Evolutionary conservation across 2,888 invertebrate genomes (phyloP).

Genomic region (Lepeophtheirus nordmannii): DNA sequence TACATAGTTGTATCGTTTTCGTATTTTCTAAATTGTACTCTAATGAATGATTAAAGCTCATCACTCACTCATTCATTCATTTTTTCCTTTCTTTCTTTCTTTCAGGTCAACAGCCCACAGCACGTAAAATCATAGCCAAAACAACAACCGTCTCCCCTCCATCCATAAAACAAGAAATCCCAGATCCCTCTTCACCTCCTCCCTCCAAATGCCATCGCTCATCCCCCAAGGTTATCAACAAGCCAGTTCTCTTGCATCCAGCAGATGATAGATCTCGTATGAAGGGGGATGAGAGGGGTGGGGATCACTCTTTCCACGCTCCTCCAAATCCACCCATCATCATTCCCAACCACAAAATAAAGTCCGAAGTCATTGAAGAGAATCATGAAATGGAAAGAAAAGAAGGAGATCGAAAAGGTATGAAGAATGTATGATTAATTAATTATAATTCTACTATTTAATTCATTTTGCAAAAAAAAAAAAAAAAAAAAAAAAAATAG

Average conservation of each 20-base stretch:
- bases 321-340: not conserved
- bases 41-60: too few species aligned
- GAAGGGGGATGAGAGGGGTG: not conserved
- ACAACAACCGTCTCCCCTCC: not conserved
- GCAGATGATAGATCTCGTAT: not conserved
- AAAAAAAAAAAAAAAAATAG: too few species aligned
- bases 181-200: not conserved
- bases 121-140: constrained; percentile 6
- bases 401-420: not conserved
- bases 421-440: not conserved
- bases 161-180: not conserved
- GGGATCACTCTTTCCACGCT: not conserved
- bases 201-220: constrained; percentile 2
- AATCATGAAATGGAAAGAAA: not conserved
- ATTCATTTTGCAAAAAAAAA: too few species aligned
- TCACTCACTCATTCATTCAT: not conserved
- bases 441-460: too few species aligned
- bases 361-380: not conserved
- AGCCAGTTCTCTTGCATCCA: not conserved
- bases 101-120: constrained; percentile 9
- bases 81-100: not conserved
- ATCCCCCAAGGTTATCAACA: not conserved
- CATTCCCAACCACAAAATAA: not conserved
- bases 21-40: too few species aligned
- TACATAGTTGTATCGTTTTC: too few species aligned